Evolutionary conservation across 30 jellyfish, hydroid and myxozoan species (phyloP), one percentile per base, ranked within the genome.

Genomic region (Clytia hemisphaerica): DNA sequence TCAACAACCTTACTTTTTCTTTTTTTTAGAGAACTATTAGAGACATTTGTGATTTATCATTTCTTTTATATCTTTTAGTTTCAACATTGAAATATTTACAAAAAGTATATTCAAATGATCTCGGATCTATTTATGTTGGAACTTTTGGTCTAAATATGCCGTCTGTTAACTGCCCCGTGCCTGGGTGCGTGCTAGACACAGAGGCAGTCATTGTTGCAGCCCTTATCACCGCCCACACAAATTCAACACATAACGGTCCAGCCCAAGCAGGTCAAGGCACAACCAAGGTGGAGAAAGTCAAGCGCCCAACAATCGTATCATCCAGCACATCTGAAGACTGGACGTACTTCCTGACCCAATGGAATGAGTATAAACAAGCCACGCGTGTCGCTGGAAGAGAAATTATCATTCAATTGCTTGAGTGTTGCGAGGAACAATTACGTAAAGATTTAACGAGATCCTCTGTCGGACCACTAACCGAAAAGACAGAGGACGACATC

Each of bases 241-340:
- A 36, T 4, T 3, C 3, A 55, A 36, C 24, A 4, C 5, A 4
- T 28, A 19, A 24, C 2, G 3, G 3, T 4, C 3, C 53, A 2
- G 31, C 3, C n/a, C 42, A 36, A 4, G 31, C 69, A 2, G 69
- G 42, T 55, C 5, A 5, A 2, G 62, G 29, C 2, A 45, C 84
- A 2, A 40, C 82, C 34, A 72, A 57, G 48, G 58, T 72, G 19
- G 66, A 53, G 42, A 54, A 55, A 19, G 84, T 72, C 67, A 30
- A 55, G 38, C 79, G 84, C 19, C 84, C 84, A 19, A 72, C 81
- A 4, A 33, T 72, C 2, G 24, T 35, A 33, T n/a, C 37, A 4
- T 40, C 71, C 37, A 45, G 84, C 64, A 53, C 69, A 4, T 45
- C 80, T 6, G 84, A 72, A 28, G 80, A 72, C 7, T 72, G 84